These are phyloP conservation scores for Gambusia yucatana DNA, from an alignment of 2,797 vertebrate genomes.

Conservation along the genomic window DNA sequence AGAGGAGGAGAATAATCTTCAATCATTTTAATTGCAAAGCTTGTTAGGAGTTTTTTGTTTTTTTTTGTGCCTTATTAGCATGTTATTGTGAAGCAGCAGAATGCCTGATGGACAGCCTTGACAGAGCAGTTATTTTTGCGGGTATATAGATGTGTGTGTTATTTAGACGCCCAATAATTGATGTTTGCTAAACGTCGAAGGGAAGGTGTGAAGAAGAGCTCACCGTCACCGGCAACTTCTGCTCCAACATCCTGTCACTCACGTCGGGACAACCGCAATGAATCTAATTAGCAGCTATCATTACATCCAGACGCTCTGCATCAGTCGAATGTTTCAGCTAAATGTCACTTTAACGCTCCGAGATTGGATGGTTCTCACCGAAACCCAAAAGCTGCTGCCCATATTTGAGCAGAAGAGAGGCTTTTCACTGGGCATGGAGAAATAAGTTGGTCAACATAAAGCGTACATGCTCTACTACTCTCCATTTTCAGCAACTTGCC, in stretches of 20 bases:
- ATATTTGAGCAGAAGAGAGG: background rate
- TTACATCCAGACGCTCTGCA: background rate
- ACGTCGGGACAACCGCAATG: background rate
- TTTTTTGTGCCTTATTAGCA: constrained; percentile 42
- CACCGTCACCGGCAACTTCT: background rate
- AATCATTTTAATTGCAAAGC: constrained; percentile 58
- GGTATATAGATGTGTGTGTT: constrained; percentile 13
- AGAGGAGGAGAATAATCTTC: constrained; percentile 28
- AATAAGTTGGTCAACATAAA: background rate
- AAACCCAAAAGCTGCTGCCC: background rate
- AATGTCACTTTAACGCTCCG: background rate
- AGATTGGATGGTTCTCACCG: background rate
- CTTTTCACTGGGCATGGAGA: background rate
- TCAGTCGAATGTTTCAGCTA: constrained; percentile 3
- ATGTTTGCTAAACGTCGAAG: constrained; percentile 33
- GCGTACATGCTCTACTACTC: background rate
- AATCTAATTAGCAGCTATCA: background rate
- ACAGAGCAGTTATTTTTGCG: constrained; percentile 15
- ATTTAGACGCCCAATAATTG: constrained; percentile 16
- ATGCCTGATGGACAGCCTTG: constrained; percentile 50
- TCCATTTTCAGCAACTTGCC: constrained; percentile 1
- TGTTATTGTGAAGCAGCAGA: constrained; percentile 46
- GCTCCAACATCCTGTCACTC: background rate
- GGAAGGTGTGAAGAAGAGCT: constrained; percentile 1
- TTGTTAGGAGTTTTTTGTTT: constrained; percentile 25